phyloP scores from a whole-genome alignment of 2,797 vertebrate species.

The Trichosurus vulpecula region DNA sequence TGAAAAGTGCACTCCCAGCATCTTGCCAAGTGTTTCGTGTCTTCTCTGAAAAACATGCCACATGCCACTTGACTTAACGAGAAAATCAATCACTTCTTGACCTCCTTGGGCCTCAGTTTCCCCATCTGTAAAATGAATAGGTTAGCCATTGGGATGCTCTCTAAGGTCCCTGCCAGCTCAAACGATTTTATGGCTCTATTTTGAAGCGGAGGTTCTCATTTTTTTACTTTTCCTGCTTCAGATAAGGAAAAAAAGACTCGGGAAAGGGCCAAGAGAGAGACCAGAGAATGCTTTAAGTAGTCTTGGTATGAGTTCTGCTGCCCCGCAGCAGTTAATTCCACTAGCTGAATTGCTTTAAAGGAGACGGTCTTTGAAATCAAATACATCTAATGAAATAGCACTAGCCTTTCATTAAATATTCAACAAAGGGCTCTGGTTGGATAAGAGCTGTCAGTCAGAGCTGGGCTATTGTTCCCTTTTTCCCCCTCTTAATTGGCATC shows the following conservation, averaged over 20 bases:
- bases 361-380: slow-evolving; percentile 77
- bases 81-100: neutral
- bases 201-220: neutral
- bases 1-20: neutral
- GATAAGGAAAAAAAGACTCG: neutral
- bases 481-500: slow-evolving; percentile 70
- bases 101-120: neutral
- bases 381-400: slow-evolving; percentile 79
- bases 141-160: neutral
- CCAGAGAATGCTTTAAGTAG: slow-evolving; percentile 52
- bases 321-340: slow-evolving; percentile 78
- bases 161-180: neutral
- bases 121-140: neutral
- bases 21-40: neutral
- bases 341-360: slow-evolving; percentile 74
- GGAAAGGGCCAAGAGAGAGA: neutral
- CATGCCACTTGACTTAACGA: neutral
- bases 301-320: slow-evolving; percentile 30
- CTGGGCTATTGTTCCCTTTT: slow-evolving; percentile 65
- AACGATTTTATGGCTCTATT: neutral
- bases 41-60: neutral
- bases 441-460: slow-evolving; percentile 79
- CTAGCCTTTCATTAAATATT: slow-evolving; percentile 80
- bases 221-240: neutral
- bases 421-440: slow-evolving; percentile 76